Base-by-base conservation (phyloP, 2,797 vertebrate genomes). In the Balearica regulorum region DNA sequence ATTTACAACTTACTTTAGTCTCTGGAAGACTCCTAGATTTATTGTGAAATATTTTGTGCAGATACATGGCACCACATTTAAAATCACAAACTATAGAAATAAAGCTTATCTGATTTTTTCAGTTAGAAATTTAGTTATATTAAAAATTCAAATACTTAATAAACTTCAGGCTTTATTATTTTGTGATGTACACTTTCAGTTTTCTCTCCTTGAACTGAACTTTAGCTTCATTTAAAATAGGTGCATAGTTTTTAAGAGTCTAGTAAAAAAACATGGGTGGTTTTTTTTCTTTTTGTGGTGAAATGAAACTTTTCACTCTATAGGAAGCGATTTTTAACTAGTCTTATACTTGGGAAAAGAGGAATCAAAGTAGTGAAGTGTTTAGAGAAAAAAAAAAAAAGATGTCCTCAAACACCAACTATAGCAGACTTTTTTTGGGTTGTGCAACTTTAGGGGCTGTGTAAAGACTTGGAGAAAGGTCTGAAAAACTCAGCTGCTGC, bases 61-160 rank as follows among this genome's bases (percentile, higher is more conserved):
- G 18, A 28, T 39, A 65, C 1, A 3, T 57, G 15, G 12, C 31
- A 51, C 19, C 19, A 17, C 5, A 72, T 72, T 84, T 83, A 49
- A 65, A 33, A 78, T 53, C 0, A 0, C 3, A 64, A n/a, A 18
- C 8, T 44, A 8, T 1, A 44, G 18, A 81, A 60, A 43, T 37
- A 46, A 73, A 55, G 9, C 3, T 76, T 33, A 44, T 28, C 7
- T 37, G 8, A 3, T 28, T 54, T 79, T 60, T n/a, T 11, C 7
- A 48, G 15, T 48, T 44, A 48, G 14, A 70, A 79, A 71, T 75
- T 17, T 39, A 62, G 8, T 55, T 64, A 4, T 39, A 33, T 41
- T 57, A 57, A 71, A 73, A 82, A 60, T 62, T 62, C 3, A 81
- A 51, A 62, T 37, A 44, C 3, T 60, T 70, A 16, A 44, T 44